Evolutionary conservation across 2,113 vertebrate genomes (phyloP), one percentile per base, ranked within the genome.

Genomic region (Lonchura striata): DNA sequence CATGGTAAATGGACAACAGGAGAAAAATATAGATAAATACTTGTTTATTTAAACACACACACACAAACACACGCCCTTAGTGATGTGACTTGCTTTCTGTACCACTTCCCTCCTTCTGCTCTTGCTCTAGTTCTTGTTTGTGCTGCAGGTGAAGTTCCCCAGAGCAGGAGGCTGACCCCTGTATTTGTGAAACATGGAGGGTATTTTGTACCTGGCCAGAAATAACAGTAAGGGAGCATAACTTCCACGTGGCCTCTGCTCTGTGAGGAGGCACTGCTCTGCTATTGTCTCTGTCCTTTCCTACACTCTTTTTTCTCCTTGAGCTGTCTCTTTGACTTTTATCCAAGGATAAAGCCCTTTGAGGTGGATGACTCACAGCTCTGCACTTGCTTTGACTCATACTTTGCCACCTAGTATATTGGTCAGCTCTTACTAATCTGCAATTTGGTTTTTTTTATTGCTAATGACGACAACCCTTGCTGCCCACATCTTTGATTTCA

Each of bases 341-440:
- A 63, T 86, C 94, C 90, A 94, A 94, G 68, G 68, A 81, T 93
- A 64, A 95, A 92, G 61, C 56, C 60, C 77, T 96, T 86, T 96
- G 80, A 94, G 65, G 69, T 76, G 37, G 80, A 64, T 96, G 94
- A 96, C 88, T 93, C 90, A 94, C 56, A 68, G 53, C 64, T 84
- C 31, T 4, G 69, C 60, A 60, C 68, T 90, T 93, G 85, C 93
- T 93, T 95, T 96, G 91, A 95, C 84, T 97, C 93, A 94, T 1
- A 1, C 87, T 85, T 92, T 86, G 84, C 82, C 63, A 85, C 89
- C 82, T 90, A 85, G 47, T 71, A 75, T 78, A 63, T 66, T 30
- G 88, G 95, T 92, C 88, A 93, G 64, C 88, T 95, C 64, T 92
- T 92, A 75, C 41, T 88, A 88, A 94, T 56, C 57, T 13, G 6